Base-by-base conservation (phyloP, 2,113 vertebrate species). In the Triplophysa siluroides region DNA sequence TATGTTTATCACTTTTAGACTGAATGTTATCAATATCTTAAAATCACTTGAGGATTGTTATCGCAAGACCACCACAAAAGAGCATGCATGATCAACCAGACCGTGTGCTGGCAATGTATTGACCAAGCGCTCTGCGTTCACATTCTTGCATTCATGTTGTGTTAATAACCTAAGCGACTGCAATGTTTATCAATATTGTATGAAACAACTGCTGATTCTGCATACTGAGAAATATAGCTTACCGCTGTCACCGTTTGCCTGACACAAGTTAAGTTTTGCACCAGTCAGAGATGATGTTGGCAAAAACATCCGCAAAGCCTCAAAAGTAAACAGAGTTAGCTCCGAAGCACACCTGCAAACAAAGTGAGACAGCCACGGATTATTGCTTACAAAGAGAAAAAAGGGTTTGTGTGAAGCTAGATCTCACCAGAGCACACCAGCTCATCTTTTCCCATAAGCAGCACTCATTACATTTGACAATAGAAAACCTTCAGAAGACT, bases 251-350 rank as follows among this genome's bases (percentile, higher is more conserved):
- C 50, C 70, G 21, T 76, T 4, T 70, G 68, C 65, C 75, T 29
- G 19, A 72, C 63, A 78, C 29, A 62, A 47, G 23, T 52, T 67
- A n/a, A 78, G 38, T 74, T 74, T 47, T 47, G 33, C 64, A 75
- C 29, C 77, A 68, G 56, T 58, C 33, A 61, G 7, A 67, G 43
- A 70, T 54, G 52, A 68, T 52, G 68, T 9, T 66, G 19, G 33
- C 12, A 61, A 76, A 83, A 82, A 78, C 41, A 23, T 64, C 47
- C 1, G 33, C 5, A 2, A 52, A 63, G 58, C 24, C 62, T 75
- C 70, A 43, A 33, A 54, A 60, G 43, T 75, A 73, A 80, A 73
- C 78, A 74, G 45, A 65, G 45, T 80, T 64, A 74, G 60, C 8
- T 38, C 47, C 14, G 24, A 72, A 78, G 67, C 11, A 75, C 21